phyloP scores from a whole-genome alignment of 2,113 vertebrate genomes.

The Cricetomys ansorgei region DNA sequence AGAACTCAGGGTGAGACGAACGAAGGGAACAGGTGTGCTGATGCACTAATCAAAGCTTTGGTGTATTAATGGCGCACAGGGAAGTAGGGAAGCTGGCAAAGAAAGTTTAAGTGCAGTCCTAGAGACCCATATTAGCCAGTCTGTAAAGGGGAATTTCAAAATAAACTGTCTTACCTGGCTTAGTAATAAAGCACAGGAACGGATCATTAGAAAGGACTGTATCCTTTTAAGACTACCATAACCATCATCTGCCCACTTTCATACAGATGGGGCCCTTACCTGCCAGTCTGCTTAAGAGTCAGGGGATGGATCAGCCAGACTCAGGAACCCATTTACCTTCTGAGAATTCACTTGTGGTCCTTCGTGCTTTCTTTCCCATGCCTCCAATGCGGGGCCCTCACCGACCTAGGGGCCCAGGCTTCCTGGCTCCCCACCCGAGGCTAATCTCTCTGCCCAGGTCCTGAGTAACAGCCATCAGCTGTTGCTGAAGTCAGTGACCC shows the following conservation, averaged over 20 bases:
- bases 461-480: slow-evolving; percentile 98
- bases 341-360: slow-evolving; percentile 72
- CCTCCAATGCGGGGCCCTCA: slow-evolving; percentile 58
- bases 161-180: neutral
- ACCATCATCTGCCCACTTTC: neutral
- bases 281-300: neutral
- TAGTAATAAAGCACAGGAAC: neutral
- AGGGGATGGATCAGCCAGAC: neutral
- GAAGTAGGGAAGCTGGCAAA: neutral
- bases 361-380: slow-evolving; percentile 72
- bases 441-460: slow-evolving; percentile 88
- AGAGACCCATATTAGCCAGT: neutral
- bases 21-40: too few species aligned
- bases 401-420: slow-evolving; percentile 71
- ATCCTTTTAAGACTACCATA: rapidly evolving
- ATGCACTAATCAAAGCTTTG: neutral
- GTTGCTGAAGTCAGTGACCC: slow-evolving; percentile 94
- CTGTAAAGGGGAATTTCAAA: neutral
- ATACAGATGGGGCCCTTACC: neutral
- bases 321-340: slow-evolving; percentile 48
- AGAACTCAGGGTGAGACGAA: neutral
- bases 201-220: neutral
- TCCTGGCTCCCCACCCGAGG: slow-evolving; percentile 74
- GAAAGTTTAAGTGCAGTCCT: too few species aligned
- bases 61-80: rapidly evolving